These are phyloP conservation scores for Drepana falcataria DNA, from an alignment of 2,888 invertebrate species.

Conservation along the genomic window DNA sequence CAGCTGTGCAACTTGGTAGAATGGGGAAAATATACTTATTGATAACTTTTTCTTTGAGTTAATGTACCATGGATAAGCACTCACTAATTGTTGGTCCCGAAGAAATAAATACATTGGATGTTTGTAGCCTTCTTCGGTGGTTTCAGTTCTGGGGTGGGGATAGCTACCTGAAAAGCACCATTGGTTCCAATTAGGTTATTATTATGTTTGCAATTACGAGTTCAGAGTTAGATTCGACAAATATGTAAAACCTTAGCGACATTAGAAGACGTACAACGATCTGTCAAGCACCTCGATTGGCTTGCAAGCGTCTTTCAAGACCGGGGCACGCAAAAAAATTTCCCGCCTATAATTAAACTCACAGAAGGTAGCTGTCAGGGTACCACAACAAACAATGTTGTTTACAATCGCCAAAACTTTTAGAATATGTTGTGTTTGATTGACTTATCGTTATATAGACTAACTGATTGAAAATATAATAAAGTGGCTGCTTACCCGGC, in stretches of 20 bases:
- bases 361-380: slow-evolving; percentile 14
- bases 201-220: slow-evolving; percentile 9
- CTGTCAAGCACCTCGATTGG: slow-evolving; percentile 2
- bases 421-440: slow-evolving; percentile 3
- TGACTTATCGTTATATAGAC: slow-evolving; percentile 5
- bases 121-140: slow-evolving; percentile 85
- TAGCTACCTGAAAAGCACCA: slow-evolving; percentile 84
- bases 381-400: slow-evolving; percentile 20
- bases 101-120: slow-evolving; percentile 93
- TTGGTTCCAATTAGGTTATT: slow-evolving; percentile 32
- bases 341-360: slow-evolving; percentile 42
- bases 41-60: not conserved
- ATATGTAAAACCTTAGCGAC: not conserved
- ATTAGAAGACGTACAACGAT: not conserved
- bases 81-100: slow-evolving; percentile 88
- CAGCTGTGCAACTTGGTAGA: too few species aligned
- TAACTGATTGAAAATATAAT: slow-evolving; percentile 25
- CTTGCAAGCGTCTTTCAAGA: slow-evolving; percentile 20
- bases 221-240: not conserved
- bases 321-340: slow-evolving; percentile 30
- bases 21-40: too few species aligned
- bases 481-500: slow-evolving; percentile 88
- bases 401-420: slow-evolving; percentile 11
- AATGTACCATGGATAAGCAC: slow-evolving; percentile 9
- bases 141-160: slow-evolving; percentile 87